These are phyloP conservation scores for Enteromius afrohamiltoni DNA, from an alignment of 2,797 vertebrate genomes.

Conservation along the genomic window DNA sequence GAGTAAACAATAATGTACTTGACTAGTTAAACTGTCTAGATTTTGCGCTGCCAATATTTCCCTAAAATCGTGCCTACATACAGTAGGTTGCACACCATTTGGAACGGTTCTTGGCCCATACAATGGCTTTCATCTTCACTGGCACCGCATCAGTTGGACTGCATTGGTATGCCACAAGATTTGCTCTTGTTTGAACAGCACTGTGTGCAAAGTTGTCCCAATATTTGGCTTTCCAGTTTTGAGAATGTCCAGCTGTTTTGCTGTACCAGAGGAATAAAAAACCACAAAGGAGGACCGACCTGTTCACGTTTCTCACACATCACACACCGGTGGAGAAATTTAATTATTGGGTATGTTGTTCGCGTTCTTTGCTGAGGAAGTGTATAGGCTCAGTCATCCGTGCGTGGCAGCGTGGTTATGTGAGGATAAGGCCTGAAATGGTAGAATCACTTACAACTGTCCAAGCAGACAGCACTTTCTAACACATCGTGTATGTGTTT, in stretches of 20 bases:
- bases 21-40: neutral
- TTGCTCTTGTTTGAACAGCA: conserved; percentile 44
- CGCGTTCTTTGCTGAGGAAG: conserved; percentile 36
- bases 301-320: neutral
- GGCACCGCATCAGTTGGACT: neutral
- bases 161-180: conserved; percentile 30
- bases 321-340: conserved; percentile 20
- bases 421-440: conserved; percentile 45
- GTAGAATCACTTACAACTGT: conserved; percentile 39
- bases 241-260: conserved; percentile 40
- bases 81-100: neutral
- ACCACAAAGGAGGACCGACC: neutral
- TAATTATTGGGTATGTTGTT: conserved; percentile 44
- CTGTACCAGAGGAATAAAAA: conserved; percentile 13
- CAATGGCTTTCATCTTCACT: neutral
- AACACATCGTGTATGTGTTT: conserved; percentile 2
- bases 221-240: conserved; percentile 47
- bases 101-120: neutral
- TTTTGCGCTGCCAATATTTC: neutral
- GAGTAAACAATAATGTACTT: neutral
- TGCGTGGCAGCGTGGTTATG: conserved; percentile 18
- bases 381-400: neutral
- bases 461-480: neutral
- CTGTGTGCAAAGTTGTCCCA: conserved; percentile 40
- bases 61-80: neutral